These are phyloP conservation scores for Smittia sp. DNA, from an alignment of 2,888 invertebrate genomes.

Conservation along the genomic window DNA sequence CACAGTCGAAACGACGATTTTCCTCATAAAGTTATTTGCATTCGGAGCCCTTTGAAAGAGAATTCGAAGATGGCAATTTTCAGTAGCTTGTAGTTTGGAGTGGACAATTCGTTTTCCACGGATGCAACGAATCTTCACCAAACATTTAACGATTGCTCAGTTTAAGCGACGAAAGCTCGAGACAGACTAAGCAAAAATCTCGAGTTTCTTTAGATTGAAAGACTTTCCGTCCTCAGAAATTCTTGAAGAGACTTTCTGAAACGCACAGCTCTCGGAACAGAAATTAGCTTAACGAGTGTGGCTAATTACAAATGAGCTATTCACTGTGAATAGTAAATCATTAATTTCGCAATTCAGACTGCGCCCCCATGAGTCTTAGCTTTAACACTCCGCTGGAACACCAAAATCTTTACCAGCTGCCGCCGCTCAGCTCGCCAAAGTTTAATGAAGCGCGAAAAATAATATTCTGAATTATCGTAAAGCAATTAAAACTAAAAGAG, in stretches of 20 bases:
- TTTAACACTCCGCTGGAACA: not conserved
- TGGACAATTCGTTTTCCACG: too few relatives aligned
- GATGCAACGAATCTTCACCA: too few relatives aligned
- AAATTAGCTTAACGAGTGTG: not conserved
- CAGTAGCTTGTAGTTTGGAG: too few relatives aligned
- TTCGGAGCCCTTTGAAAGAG: too few relatives aligned
- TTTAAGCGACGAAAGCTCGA: not conserved
- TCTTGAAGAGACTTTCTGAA: not conserved
- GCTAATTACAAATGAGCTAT: not conserved
- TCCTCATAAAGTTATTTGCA: too few relatives aligned
- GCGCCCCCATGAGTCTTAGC: not conserved
- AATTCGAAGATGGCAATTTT: too few relatives aligned
- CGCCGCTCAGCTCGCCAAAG: not conserved
- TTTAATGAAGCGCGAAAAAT: not conserved
- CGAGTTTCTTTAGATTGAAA: not conserved
- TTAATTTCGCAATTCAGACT: not conserved
- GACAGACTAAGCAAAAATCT: not conserved
- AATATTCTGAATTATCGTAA: slow-evolving; percentile 12
- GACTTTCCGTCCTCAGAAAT: not conserved
- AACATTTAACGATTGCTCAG: not conserved
- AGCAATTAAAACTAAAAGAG: slow-evolving; percentile 25
- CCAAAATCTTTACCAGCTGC: not conserved
- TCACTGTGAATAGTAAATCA: not conserved
- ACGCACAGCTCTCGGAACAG: not conserved
- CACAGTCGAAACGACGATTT: too few relatives aligned